Conservation (phyloP, 2,797 vertebrate species). For the Pseudochromis fuscus region DNA sequence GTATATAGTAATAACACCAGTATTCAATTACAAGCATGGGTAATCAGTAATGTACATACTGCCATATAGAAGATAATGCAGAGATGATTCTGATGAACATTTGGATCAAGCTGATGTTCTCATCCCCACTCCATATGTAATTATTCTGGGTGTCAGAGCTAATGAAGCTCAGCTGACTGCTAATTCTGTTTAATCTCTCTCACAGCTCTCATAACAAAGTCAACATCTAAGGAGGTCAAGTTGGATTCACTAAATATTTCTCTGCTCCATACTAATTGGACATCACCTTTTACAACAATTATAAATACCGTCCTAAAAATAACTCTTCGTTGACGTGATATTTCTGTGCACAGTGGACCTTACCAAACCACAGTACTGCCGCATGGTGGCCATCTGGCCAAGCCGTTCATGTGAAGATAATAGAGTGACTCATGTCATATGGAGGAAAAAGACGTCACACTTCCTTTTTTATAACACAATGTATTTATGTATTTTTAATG, state of each 20-base stretch:
- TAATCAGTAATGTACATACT: background rate
- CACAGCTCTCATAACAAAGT: constrained; percentile 34
- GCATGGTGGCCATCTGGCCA: constrained; percentile 66
- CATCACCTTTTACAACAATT: background rate
- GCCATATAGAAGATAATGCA: background rate
- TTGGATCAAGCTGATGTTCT: constrained; percentile 24
- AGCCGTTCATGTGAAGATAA: constrained; percentile 60
- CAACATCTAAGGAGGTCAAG: constrained; percentile 30
- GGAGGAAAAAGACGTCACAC: constrained; percentile 19
- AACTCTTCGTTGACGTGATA: constrained; percentile 16
- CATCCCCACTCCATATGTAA: constrained; percentile 19
- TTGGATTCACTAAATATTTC: constrained; percentile 21
- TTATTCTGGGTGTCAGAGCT: constrained; percentile 36
- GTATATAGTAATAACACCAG: background rate
- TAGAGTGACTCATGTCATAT: constrained; percentile 58
- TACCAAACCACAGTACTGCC: no score
- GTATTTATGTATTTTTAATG: background rate
- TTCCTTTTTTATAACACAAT: constrained; percentile 13
- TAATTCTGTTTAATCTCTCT: constrained; percentile 46
- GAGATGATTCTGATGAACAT: constrained; percentile 3
- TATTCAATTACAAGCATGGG: background rate
- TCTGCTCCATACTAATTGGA: constrained; percentile 21
- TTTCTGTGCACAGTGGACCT: background rate
- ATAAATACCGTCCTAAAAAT: constrained; percentile 16
- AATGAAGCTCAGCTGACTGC: constrained; percentile 25